These are phyloP conservation scores for Anthophora plumipes DNA, from an alignment of 2,888 invertebrate species.

Conservation along the genomic window DNA sequence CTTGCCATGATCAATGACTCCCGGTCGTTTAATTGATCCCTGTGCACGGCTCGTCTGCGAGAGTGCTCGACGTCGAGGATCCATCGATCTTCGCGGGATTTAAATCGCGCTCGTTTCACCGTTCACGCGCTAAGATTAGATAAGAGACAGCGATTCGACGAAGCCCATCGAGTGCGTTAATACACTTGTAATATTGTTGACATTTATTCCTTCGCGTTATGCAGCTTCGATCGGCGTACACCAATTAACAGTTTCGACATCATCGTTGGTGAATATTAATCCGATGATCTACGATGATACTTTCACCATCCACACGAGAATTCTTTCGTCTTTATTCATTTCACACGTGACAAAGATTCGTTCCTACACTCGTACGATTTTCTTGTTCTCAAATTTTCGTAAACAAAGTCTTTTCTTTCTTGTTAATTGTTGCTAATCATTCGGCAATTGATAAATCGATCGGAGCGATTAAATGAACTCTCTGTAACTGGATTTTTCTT, in stretches of 20 bases:
- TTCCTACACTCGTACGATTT: background rate
- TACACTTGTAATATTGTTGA: conserved; percentile 39
- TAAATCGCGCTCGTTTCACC: conserved; percentile 58
- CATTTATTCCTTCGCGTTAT: conserved; percentile 32
- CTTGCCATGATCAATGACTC: conserved; percentile 64
- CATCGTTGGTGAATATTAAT: background rate
- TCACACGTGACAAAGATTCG: background rate
- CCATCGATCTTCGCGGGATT: conserved; percentile 73
- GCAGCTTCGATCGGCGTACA: background rate
- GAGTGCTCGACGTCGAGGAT: conserved; percentile 24
- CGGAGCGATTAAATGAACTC: too few relatives aligned
- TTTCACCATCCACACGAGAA: background rate
- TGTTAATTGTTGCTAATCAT: too few relatives aligned
- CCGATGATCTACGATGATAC: background rate
- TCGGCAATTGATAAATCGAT: too few relatives aligned
- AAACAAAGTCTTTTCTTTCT: background rate
- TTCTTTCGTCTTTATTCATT: background rate
- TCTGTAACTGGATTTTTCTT: too few relatives aligned
- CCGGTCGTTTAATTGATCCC: conserved; percentile 53
- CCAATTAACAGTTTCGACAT: conserved; percentile 48
- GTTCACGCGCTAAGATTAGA: conserved; percentile 62
- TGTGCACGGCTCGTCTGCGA: conserved; percentile 13
- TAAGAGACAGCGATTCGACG: conserved; percentile 58
- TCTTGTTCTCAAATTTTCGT: background rate
- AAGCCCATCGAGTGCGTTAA: conserved; percentile 39